Conservation (phyloP, 2,113 vertebrate species). For the Barnardius zonarius region DNA sequence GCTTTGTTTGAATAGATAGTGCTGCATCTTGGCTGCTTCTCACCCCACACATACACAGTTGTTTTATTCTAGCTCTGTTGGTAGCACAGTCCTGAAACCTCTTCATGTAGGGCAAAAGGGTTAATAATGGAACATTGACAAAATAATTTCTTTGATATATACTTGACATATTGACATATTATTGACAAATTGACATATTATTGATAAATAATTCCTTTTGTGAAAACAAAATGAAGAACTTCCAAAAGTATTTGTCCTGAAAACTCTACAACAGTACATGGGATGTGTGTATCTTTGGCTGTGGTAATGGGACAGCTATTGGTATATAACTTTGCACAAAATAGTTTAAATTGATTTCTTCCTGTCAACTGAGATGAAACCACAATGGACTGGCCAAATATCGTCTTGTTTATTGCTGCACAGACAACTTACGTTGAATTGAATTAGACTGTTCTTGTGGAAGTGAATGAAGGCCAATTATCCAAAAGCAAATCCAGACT, state of each 20-base stretch:
- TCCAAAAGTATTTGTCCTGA: background rate
- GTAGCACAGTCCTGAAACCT: background rate
- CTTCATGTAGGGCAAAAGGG: background rate
- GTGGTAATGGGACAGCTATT: background rate
- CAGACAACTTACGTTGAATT: background rate
- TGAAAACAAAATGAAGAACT: background rate
- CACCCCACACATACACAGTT: too few species aligned
- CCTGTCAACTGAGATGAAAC: background rate
- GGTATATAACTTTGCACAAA: background rate
- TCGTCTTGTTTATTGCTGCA: background rate
- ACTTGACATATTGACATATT: too few species aligned
- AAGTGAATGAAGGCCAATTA: background rate
- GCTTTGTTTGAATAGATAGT: background rate
- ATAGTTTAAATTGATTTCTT: background rate
- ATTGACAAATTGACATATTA: too few species aligned
- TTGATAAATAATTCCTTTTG: too few species aligned
- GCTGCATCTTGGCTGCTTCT: background rate
- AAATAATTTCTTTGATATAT: background rate
- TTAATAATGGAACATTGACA: background rate
- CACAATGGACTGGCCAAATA: background rate
- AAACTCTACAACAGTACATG: background rate
- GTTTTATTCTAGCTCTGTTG: background rate
- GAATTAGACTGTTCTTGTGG: background rate
- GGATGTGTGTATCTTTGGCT: background rate
- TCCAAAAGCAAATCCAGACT: background rate